Evolutionary conservation across 2,888 invertebrate genomes (phyloP), one percentile per base, ranked within the genome.

Genomic region (Rhopalosiphum nymphaeae): DNA sequence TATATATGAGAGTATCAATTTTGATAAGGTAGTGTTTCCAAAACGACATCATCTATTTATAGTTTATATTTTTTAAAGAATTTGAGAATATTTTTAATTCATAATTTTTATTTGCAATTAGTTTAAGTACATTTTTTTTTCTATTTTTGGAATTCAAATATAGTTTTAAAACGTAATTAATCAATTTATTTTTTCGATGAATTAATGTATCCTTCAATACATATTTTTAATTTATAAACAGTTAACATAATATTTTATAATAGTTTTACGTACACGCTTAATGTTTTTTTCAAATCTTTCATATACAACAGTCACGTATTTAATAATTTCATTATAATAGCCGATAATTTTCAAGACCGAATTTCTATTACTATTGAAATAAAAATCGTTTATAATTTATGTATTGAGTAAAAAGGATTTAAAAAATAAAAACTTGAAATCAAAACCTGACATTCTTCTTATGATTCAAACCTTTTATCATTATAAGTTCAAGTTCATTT

Each of bases 291-390:
- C 90, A 46, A 94, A 90, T 25, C 44, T 7, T 86, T 94, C 90
- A 29, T 94, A 94, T 0, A 94, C 42, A 3, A 90, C 10, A 25
- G 90, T 90, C n/a, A 36, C 90, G 49, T 90, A 94, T 57, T 25
- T 84, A 10, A 94, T 42, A 25, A 94, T 94, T 29, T 91, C 53
- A 36, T 94, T 94, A 67, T 94, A 94, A 9, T 49, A 25, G 1
- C 21, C 9, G 9, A 91, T 61, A 9, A 90, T 90, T 25, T 86
- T 13, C 0, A 7, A 25, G 42, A 94, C 16, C 21, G 25, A 42
- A 21, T 7, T n/a, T 13, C 42, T 9, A 1, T 88, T n/a, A 9
- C 53, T 92, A n/a, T 25, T 26, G 21, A 85, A 53, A 78, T 7
- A 84, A 84, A 84, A 67, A 26, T 26, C 13, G 11, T 25, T 36